A percentile compares a stretch with the other conserved stretches of the same genome.
Conservation (phyloP, 1,140 invertebrate species). For the Stegodyphus mimosarum region DNA sequence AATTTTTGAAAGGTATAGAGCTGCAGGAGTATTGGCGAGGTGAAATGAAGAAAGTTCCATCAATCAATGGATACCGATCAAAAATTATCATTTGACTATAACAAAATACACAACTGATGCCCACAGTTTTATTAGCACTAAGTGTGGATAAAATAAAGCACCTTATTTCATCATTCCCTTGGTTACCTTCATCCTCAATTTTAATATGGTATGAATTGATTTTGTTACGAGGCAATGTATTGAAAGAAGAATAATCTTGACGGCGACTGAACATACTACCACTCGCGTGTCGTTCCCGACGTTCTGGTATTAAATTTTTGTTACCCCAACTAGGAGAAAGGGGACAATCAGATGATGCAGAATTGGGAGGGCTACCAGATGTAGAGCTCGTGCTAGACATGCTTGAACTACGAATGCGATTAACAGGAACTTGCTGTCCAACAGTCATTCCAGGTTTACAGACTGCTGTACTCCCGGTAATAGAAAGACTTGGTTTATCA, state of each 20-base stretch:
- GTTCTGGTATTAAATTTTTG: constrained; percentile 19
- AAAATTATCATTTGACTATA: constrained; percentile 89
- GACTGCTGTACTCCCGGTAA: constrained; percentile 60
- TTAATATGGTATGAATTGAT: constrained; percentile 99
- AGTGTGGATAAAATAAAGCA: constrained; percentile 92
- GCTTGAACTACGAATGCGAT: constrained; percentile 63
- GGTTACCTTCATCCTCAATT: constrained; percentile 97
- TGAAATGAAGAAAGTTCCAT: constrained; percentile 97
- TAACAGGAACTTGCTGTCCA: constrained; percentile 32
- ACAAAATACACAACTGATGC: constrained; percentile 88
- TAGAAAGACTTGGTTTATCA: constrained; percentile 72
- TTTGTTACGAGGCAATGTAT: constrained; percentile 90
- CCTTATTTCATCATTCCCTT: constrained; percentile 96
- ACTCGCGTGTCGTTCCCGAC: constrained; percentile 58
- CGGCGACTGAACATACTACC: constrained; percentile 83
- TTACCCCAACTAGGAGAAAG: constrained; percentile 40
- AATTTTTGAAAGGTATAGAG: constrained; percentile 84
- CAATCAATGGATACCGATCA: constrained; percentile 95
- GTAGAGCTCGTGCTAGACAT: constrained; percentile 66
- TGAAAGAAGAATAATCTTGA: constrained; percentile 94
- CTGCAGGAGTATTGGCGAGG: constrained; percentile 86
- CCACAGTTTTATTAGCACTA: constrained; percentile 80
- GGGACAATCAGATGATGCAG: constrained; percentile 59
- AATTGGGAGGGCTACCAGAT: constrained; percentile 63
- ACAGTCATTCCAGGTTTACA: constrained; percentile 69